Evolutionary conservation across 2,113 vertebrate genomes (phyloP), one percentile per base, ranked within the genome.

Genomic region (Albula glossodonta): DNA sequence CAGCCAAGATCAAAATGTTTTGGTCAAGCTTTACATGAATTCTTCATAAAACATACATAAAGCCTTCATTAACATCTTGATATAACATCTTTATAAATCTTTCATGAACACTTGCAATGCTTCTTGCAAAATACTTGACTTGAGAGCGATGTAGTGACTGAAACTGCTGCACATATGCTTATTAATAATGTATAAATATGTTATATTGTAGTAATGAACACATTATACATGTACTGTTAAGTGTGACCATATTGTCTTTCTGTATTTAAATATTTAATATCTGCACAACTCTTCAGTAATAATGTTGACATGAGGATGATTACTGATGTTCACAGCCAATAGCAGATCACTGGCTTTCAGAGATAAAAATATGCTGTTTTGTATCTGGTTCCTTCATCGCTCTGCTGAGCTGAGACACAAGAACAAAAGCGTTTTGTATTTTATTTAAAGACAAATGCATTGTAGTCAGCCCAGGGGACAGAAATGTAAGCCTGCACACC

Each of bases 401-500:
- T 31, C 9, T n/a, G 31, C 70, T 25, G 70, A 74, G 70, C n/a
- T 74, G 22, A 74, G n/a, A 74, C 70, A 74, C 22, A 70, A 70
- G 22, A n/a, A n/a, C 63, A 70, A 74, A 74, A 74, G n/a, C 22
- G 70, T 31, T n/a, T 74, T 74, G 60, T 66, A 25, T 74, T 74
- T 74, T 74, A 74, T 74, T 74, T 74, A 74, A 74, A 74, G 52
- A 82, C 79, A 82, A 81, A 84, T 49, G 80, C 60, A 66, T 22
- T 66, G 60, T 66, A 15, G 17, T 66, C 22, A 19, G 60, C 56
- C 48, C 56, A 78, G 86, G 80, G 70, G 70, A 74, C 22, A 83
- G 82, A 25, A 80, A 82, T 83, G 53, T 87, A 79, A 82, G 81
- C 82, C 79, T 66, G 81, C 70, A 74, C 70, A 74, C 8, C n/a